Evolutionary conservation across 2,888 invertebrate genomes (phyloP).

Genomic region (Noctua pronuba): DNA sequence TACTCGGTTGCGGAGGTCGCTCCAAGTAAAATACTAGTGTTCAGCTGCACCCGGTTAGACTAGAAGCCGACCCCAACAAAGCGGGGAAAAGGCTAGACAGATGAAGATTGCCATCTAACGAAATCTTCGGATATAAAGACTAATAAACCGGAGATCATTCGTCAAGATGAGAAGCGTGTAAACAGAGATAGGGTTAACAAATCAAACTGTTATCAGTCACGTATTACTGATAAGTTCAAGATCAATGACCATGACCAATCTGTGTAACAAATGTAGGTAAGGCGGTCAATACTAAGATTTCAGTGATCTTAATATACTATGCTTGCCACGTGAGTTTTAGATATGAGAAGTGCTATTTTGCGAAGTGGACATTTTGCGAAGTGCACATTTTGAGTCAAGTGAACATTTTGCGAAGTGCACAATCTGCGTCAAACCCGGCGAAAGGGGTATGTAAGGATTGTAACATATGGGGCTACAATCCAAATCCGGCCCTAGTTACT

Average conservation of each 20-base stretch:
- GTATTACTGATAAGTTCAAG: slow-evolving; percentile 71
- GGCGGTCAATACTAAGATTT: slow-evolving; percentile 29
- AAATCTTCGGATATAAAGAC: slow-evolving; percentile 1
- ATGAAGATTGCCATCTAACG: background rate
- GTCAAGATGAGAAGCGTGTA: slow-evolving; percentile 25
- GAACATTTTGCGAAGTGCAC: too few species aligned
- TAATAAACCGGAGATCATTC: background rate
- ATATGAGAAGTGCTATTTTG: too few species aligned
- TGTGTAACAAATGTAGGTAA: slow-evolving; percentile 35
- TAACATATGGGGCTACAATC: too few species aligned
- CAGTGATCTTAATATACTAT: background rate
- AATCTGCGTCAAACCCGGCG: too few species aligned
- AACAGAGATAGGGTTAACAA: slow-evolving; percentile 21
- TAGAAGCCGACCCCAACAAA: background rate
- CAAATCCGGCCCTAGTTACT: too few species aligned
- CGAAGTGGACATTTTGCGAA: too few species aligned
- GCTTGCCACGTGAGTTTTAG: background rate
- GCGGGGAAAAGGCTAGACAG: background rate
- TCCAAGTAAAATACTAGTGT: background rate
- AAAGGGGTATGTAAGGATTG: too few species aligned
- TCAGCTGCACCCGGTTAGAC: background rate
- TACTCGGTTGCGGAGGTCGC: background rate
- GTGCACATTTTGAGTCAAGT: too few species aligned
- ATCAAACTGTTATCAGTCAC: slow-evolving; percentile 73
- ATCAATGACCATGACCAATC: slow-evolving; percentile 61